These are phyloP conservation scores for Cromileptes altivelis DNA, from an alignment of 2,113 vertebrate genomes.

Conservation along the genomic window DNA sequence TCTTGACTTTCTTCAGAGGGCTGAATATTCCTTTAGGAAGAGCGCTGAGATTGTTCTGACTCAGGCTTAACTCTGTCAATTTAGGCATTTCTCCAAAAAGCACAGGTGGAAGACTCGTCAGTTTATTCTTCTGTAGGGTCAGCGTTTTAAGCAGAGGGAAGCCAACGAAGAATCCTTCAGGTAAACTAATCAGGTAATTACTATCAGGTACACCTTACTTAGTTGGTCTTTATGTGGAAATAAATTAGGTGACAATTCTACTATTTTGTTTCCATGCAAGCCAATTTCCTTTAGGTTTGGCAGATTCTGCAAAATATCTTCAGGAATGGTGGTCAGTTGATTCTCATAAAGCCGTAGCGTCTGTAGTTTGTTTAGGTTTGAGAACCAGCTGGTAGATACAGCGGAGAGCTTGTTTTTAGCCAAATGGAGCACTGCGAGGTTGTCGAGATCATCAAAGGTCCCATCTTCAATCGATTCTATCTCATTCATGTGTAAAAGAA, in stretches of 20 bases:
- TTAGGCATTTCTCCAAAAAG: conserved; percentile 82
- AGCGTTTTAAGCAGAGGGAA: conserved; percentile 81
- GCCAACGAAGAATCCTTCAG: conserved; percentile 77
- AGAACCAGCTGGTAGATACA: conserved; percentile 78
- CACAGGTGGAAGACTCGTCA: conserved; percentile 75
- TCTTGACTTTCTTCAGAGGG: conserved; percentile 78
- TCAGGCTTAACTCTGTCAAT: conserved; percentile 80
- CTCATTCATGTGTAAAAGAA: conserved; percentile 80
- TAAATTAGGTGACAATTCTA: conserved; percentile 74
- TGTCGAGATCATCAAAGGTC: conserved; percentile 84
- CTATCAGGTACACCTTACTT: conserved; percentile 74
- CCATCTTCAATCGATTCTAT: conserved; percentile 84
- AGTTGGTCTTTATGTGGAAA: conserved; percentile 83
- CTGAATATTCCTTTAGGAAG: conserved; percentile 80
- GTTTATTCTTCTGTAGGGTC: conserved; percentile 78
- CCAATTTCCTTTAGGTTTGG: conserved; percentile 79
- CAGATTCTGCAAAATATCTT: conserved; percentile 81
- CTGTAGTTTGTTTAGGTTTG: conserved; percentile 78
- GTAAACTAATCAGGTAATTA: conserved; percentile 83
- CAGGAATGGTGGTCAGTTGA: conserved; percentile 78
- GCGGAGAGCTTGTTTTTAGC: conserved; percentile 81
- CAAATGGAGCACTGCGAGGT: conserved; percentile 80
- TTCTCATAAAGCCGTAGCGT: conserved; percentile 85
- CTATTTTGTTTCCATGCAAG: conserved; percentile 81
- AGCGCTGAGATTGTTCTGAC: conserved; percentile 77